Evolutionary conservation across 2,797 vertebrate species (phyloP).

Genomic region (Zenarchopterus dispar): DNA sequence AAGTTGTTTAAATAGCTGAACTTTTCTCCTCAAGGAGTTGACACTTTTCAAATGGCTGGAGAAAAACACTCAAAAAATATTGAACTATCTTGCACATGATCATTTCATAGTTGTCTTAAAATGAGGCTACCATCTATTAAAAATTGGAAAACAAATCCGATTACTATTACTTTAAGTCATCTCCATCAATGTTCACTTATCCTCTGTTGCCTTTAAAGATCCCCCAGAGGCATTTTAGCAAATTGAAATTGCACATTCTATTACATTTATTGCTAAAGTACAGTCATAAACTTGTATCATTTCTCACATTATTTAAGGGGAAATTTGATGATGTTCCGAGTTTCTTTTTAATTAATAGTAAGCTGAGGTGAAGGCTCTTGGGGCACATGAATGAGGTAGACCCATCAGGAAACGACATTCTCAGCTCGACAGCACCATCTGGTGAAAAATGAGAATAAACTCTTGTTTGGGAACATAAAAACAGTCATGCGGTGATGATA

Average conservation of each 20-base stretch:
- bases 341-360: slow-evolving; percentile 33
- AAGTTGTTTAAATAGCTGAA: slow-evolving; percentile 1
- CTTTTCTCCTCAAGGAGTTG: not conserved
- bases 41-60: slow-evolving; percentile 4
- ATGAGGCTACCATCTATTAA: slow-evolving; percentile 42
- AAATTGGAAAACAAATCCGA: slow-evolving; percentile 37
- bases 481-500: slow-evolving; percentile 17
- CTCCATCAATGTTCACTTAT: slow-evolving; percentile 52
- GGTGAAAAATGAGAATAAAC: slow-evolving; percentile 26
- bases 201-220: slow-evolving; percentile 52
- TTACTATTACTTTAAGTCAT: slow-evolving; percentile 45
- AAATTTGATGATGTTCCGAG: slow-evolving; percentile 42
- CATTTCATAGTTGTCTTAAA: slow-evolving; percentile 49
- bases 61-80: slow-evolving; percentile 5
- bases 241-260: slow-evolving; percentile 51
- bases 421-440: slow-evolving; percentile 65
- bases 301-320: slow-evolving; percentile 47
- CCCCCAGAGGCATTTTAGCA: slow-evolving; percentile 35
- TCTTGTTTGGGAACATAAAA: no score
- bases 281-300: slow-evolving; percentile 43
- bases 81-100: slow-evolving; percentile 34
- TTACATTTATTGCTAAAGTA: slow-evolving; percentile 53
- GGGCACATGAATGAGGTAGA: slow-evolving; percentile 6
- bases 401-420: not conserved
- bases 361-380: slow-evolving; percentile 23